Evolutionary conservation across 2,113 vertebrate genomes (phyloP).

Genomic region (Zosterops hypoxanthus): DNA sequence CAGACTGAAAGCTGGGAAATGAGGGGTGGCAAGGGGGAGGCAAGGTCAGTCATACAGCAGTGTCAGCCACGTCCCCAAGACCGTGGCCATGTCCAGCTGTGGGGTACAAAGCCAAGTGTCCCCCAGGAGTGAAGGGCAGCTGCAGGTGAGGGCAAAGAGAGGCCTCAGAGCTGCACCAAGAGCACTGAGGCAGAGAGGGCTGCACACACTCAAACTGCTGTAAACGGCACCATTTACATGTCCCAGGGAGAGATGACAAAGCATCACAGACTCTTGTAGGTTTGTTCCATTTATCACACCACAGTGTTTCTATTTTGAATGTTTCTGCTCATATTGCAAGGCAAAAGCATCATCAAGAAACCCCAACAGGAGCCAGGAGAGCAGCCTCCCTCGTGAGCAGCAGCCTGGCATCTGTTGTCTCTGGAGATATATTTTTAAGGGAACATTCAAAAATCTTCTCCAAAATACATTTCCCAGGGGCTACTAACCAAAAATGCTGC

Average conservation of each 20-base stretch:
- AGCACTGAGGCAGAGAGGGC: not conserved
- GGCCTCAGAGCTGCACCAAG: not conserved
- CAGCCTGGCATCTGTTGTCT: conserved; percentile 38
- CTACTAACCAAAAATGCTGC: not conserved
- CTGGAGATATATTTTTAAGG: conserved; percentile 21
- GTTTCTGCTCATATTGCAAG: conserved; percentile 30
- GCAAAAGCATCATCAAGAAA: conserved; percentile 35
- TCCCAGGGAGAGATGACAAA: not conserved
- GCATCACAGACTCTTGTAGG: not conserved
- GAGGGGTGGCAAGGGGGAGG: not conserved
- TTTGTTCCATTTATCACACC: conserved; percentile 22
- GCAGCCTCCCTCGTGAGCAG: not conserved
- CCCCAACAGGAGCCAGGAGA: not conserved
- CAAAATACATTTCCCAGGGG: not conserved
- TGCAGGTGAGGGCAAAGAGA: not conserved
- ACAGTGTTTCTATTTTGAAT: conserved; percentile 54
- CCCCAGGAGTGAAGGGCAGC: not conserved
- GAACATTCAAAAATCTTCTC: conserved; percentile 9
- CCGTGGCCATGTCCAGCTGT: fast-evolving
- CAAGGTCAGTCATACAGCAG: not conserved
- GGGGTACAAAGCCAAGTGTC: not conserved
- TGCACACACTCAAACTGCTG: not conserved
- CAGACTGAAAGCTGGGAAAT: not conserved
- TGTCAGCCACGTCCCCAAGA: not conserved
- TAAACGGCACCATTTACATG: not conserved